Conservation (phyloP, 2,888 invertebrate species). For the Beris morrisii region DNA sequence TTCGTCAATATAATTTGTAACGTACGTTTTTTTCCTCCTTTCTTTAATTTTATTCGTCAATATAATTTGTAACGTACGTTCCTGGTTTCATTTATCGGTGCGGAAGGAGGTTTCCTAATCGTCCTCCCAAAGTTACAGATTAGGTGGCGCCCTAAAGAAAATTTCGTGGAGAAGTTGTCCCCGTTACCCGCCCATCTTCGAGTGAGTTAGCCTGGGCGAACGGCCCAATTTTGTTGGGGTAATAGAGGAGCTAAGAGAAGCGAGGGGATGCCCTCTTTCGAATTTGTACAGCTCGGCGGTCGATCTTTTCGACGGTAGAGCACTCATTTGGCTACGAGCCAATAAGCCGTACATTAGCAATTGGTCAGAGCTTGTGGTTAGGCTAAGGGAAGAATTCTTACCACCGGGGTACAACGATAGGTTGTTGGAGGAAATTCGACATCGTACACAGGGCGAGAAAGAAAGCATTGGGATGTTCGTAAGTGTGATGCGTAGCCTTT, state of each 20-base stretch:
- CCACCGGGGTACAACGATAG: background rate
- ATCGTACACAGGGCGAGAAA: background rate
- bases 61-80: too few species aligned
- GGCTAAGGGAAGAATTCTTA: background rate
- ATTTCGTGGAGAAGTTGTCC: too few species aligned
- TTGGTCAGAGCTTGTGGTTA: background rate
- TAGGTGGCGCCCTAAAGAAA: too few species aligned
- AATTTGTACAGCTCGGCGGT: background rate
- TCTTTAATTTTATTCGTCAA: too few species aligned
- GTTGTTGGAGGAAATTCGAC: background rate
- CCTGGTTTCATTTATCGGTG: too few species aligned
- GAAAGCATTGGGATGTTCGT: conserved; percentile 8
- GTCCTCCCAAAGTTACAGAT: too few species aligned
- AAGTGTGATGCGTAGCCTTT: conserved; percentile 1
- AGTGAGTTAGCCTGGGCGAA: too few species aligned
- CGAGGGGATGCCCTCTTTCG: background rate
- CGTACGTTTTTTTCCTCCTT: too few species aligned
- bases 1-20: too few species aligned
- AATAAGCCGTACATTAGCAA: background rate
- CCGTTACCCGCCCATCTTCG: too few species aligned
- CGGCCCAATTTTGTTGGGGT: too few species aligned
- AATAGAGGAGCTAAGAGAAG: background rate
- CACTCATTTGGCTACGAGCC: background rate
- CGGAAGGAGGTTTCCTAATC: too few species aligned
- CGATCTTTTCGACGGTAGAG: background rate